phyloP scores from a whole-genome alignment of 2,797 vertebrate genomes.

The Phataginus tricuspis region DNA sequence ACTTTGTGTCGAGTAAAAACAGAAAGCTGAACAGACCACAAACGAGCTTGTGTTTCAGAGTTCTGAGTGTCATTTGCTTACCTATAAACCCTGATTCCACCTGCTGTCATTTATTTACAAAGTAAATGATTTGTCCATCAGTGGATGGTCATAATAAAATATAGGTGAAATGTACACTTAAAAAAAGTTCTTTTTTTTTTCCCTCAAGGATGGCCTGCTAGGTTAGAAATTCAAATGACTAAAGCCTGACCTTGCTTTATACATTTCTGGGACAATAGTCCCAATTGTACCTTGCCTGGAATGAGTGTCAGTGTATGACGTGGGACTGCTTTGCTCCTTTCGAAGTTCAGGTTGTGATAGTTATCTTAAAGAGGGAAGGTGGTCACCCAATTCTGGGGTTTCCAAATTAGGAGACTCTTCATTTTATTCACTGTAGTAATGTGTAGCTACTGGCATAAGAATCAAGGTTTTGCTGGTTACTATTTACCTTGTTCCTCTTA shows the following conservation, averaged over 20 bases:
- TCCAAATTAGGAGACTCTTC: neutral
- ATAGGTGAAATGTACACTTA: slow-evolving; percentile 47
- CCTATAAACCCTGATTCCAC: slow-evolving; percentile 53
- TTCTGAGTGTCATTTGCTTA: neutral
- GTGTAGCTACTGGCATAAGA: neutral
- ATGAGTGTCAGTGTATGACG: neutral
- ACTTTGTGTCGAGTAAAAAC: slow-evolving; percentile 65
- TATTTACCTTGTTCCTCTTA: slow-evolving; percentile 16
- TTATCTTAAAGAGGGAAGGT: slow-evolving; percentile 30
- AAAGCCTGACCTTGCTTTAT: slow-evolving; percentile 5
- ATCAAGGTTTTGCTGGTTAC: neutral
- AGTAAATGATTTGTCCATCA: slow-evolving; percentile 56
- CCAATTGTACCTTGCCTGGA: neutral
- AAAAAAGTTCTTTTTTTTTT: neutral
- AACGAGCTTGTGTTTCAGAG: neutral
- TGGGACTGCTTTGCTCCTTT: slow-evolving; percentile 14
- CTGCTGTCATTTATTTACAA: slow-evolving; percentile 72
- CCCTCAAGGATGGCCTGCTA: neutral
- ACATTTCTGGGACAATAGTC: slow-evolving; percentile 36
- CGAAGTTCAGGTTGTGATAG: slow-evolving; percentile 21
- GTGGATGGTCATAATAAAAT: slow-evolving; percentile 57
- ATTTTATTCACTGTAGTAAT: neutral
- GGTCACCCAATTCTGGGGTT: neutral
- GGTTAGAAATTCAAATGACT: slow-evolving; percentile 17
- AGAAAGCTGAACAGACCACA: slow-evolving; percentile 54